phyloP scores from a whole-genome alignment of 2,113 vertebrate species.

The Echinops telfairi region DNA sequence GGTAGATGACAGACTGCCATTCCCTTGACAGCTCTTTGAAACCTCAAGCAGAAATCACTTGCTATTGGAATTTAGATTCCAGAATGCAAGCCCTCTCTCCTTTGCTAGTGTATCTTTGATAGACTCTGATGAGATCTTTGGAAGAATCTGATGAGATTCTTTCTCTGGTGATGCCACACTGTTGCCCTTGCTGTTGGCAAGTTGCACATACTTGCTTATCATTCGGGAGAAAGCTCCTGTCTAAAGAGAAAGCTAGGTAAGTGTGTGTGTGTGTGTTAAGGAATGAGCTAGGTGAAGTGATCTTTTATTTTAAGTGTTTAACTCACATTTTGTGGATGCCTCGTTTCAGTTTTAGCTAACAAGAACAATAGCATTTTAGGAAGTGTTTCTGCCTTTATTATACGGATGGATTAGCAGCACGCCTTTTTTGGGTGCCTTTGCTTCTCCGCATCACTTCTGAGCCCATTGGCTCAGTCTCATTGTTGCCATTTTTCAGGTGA shows the following conservation, averaged over 20 bases:
- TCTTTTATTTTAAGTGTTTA: slow-evolving; percentile 31
- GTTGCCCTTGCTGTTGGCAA: slow-evolving; percentile 56
- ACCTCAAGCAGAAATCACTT: background rate
- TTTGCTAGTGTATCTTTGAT: background rate
- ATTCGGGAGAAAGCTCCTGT: slow-evolving; percentile 61
- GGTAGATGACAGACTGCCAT: background rate
- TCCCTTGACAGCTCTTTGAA: slow-evolving; percentile 8
- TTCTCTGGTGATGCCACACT: slow-evolving; percentile 48
- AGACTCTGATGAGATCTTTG: slow-evolving; percentile 20
- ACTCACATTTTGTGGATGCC: slow-evolving; percentile 43
- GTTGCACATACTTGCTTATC: slow-evolving; percentile 44
- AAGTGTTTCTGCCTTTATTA: slow-evolving; percentile 42
- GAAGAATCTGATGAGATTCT: slow-evolving; percentile 46
- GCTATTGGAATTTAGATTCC: slow-evolving; percentile 8
- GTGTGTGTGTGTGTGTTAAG: background rate
- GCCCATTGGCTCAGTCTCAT: background rate
- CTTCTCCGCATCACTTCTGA: background rate
- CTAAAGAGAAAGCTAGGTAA: background rate
- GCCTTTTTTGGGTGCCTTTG: background rate
- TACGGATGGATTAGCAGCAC: slow-evolving; percentile 63
- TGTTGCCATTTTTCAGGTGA: background rate
- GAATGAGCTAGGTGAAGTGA: slow-evolving; percentile 1
- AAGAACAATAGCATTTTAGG: background rate
- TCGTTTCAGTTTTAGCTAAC: background rate
- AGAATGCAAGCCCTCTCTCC: background rate